Percentiles rank a stretch among this genome's conserved stretches.
phyloP scores from a whole-genome alignment of 2,797 vertebrate genomes.

The Valencia hispanica region DNA sequence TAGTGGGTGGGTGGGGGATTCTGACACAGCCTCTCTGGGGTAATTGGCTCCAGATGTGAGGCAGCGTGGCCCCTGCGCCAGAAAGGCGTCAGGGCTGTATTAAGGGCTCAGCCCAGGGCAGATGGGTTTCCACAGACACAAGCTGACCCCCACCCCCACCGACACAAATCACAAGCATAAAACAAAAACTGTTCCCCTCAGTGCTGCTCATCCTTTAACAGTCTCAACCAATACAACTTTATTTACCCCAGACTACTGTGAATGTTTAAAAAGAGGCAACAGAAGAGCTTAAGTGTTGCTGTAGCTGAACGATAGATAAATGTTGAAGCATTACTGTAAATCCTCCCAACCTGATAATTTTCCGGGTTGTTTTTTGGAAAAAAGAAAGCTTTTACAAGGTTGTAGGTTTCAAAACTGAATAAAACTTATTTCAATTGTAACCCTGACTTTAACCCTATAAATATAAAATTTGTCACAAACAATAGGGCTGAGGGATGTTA shows the following conservation, averaged over 20 bases:
- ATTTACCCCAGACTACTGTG: neutral
- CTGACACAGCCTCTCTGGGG: slow-evolving; percentile 89
- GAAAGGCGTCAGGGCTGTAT: slow-evolving; percentile 84
- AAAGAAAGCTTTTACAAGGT: neutral
- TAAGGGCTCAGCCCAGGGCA: slow-evolving; percentile 78
- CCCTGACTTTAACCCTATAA: too few species aligned
- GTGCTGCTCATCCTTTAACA: slow-evolving; percentile 55
- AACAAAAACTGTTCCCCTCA: slow-evolving; percentile 50
- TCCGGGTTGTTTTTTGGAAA: neutral
- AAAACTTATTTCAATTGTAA: neutral
- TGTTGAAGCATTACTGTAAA: neutral
- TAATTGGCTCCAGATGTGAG: slow-evolving; percentile 95
- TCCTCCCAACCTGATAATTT: neutral
- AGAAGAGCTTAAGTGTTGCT: neutral
- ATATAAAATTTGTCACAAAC: neutral
- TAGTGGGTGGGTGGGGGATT: slow-evolving; percentile 70
- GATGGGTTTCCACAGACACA: slow-evolving; percentile 66
- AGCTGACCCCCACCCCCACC: slow-evolving; percentile 41
- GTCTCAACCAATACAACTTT: slow-evolving; percentile 17
- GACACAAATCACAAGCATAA: slow-evolving; percentile 19
- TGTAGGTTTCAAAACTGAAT: neutral
- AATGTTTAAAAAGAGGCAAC: neutral
- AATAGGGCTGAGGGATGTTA: too few species aligned
- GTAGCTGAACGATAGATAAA: neutral
- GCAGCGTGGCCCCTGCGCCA: slow-evolving; percentile 85